These are phyloP conservation scores for Machimus rusticus DNA, from an alignment of 2,888 invertebrate species.

Conservation along the genomic window DNA sequence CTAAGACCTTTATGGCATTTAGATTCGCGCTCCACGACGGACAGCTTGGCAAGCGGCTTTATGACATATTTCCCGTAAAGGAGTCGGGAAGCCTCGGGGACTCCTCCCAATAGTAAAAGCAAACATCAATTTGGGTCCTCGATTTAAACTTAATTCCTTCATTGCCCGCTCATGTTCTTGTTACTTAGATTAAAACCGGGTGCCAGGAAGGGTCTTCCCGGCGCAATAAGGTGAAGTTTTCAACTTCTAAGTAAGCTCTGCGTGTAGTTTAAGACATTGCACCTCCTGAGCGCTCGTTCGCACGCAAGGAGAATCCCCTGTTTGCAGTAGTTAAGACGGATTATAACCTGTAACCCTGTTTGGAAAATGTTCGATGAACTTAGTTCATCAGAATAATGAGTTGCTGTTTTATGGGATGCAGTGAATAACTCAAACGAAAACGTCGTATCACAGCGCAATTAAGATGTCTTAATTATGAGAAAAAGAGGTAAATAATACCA, in stretches of 20 bases:
- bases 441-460: background rate
- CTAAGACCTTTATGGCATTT: slow-evolving; percentile 6
- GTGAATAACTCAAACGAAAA: background rate
- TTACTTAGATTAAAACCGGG: background rate
- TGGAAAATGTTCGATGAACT: background rate
- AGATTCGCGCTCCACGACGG: background rate
- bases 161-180: background rate
- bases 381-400: background rate
- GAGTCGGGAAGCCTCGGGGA: background rate
- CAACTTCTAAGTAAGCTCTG: background rate
- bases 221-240: background rate
- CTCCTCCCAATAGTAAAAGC: background rate
- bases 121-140: background rate
- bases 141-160: background rate
- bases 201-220: background rate
- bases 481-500: too few species aligned
- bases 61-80: background rate
- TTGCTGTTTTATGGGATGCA: background rate
- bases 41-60: background rate
- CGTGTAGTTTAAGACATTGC: background rate
- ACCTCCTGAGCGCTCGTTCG: background rate
- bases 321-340: background rate
- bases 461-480: background rate
- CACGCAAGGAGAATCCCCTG: background rate
- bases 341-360: background rate